These are phyloP conservation scores for Agrotis clavis DNA, from an alignment of 2,888 invertebrate genomes.

Conservation along the genomic window DNA sequence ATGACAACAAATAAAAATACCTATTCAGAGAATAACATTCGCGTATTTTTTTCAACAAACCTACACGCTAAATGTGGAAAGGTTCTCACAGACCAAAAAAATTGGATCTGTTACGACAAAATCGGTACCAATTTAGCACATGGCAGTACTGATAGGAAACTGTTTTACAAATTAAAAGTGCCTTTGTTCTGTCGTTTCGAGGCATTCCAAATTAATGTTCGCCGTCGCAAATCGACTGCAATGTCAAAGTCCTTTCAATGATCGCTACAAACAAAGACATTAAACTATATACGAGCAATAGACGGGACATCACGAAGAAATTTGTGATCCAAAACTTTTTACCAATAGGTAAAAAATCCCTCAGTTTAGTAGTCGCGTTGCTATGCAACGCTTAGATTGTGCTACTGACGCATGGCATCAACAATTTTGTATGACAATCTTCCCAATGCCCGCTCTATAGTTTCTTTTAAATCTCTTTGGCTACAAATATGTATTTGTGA, in stretches of 20 bases:
- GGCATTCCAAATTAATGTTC: background rate
- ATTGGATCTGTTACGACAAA: background rate
- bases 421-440: too few relatives aligned
- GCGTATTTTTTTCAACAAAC: background rate
- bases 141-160: background rate
- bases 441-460: too few relatives aligned
- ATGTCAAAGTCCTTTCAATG: slow-evolving; percentile 17
- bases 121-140: background rate
- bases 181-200: background rate
- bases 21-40: background rate
- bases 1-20: background rate
- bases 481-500: too few relatives aligned
- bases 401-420: too few relatives aligned
- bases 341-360: too few relatives aligned
- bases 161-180: background rate
- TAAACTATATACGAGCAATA: too few relatives aligned
- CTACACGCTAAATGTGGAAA: background rate
- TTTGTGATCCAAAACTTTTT: too few relatives aligned
- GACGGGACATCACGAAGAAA: too few relatives aligned
- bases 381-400: too few relatives aligned
- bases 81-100: too few relatives aligned
- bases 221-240: background rate
- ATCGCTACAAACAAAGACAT: slow-evolving; percentile 23
- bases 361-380: too few relatives aligned
- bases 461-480: too few relatives aligned